These are phyloP conservation scores for Asarcornis scutulata DNA, from an alignment of 2,113 vertebrate genomes.

Conservation along the genomic window DNA sequence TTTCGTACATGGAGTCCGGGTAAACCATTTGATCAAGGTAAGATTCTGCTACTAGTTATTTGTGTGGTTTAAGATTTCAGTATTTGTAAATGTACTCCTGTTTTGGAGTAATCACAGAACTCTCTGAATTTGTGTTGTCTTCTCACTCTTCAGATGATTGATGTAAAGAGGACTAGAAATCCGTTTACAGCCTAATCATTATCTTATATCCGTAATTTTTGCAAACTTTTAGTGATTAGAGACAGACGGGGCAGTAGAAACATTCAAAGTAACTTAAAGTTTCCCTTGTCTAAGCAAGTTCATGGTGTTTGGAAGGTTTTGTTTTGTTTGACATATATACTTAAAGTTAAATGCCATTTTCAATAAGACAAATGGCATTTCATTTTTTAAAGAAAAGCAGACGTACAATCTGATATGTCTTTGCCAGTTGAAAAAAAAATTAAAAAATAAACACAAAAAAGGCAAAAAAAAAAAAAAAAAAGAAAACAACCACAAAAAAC, in stretches of 20 bases:
- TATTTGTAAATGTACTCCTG: neutral
- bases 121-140: neutral
- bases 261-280: neutral
- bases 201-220: neutral
- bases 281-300: neutral
- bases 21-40: constrained; percentile 94
- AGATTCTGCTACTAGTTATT: neutral
- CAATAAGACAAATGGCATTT: neutral
- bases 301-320: neutral
- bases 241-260: neutral
- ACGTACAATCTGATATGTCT: neutral
- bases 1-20: constrained; percentile 91
- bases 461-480: too few species aligned
- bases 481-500: too few species aligned
- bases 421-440: neutral
- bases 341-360: neutral
- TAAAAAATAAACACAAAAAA: too few species aligned
- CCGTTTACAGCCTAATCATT: neutral
- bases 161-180: neutral
- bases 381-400: neutral
- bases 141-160: neutral
- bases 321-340: neutral
- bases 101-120: neutral
- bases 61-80: neutral
- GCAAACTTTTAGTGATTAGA: neutral